phyloP scores from a whole-genome alignment of 2,797 vertebrate genomes.

The Neosilurus mollespiculum region DNA sequence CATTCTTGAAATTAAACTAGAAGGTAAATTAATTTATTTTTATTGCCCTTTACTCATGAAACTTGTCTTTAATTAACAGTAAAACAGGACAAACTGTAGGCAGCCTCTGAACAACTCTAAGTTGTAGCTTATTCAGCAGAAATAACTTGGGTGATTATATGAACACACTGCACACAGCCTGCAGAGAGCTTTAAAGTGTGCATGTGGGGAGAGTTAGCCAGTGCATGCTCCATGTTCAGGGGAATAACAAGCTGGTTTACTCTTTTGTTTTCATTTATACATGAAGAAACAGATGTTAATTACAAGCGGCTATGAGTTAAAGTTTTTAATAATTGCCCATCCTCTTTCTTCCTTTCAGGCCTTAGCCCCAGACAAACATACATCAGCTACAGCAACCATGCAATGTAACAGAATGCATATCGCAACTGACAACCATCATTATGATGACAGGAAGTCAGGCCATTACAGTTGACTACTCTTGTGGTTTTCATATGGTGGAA shows the following conservation, averaged over 20 bases:
- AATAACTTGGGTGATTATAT: constrained; percentile 4
- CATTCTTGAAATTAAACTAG: constrained; percentile 35
- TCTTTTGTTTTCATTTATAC: constrained; percentile 11
- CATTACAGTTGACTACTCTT: constrained; percentile 46
- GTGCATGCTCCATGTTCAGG: not conserved
- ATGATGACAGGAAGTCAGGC: constrained; percentile 50
- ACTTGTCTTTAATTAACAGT: constrained; percentile 22
- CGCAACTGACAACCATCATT: constrained; percentile 56
- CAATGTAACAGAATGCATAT: constrained; percentile 79
- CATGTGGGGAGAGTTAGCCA: not conserved
- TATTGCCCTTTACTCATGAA: constrained; percentile 38
- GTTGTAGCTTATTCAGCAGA: constrained; percentile 1
- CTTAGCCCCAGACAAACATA: constrained; percentile 95
- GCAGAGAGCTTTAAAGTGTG: not conserved
- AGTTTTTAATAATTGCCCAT: constrained; percentile 3
- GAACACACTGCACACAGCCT: constrained; percentile 30
- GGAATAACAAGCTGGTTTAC: constrained; percentile 10
- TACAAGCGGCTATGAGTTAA: not conserved
- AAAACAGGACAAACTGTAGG: constrained; percentile 55
- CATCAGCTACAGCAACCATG: constrained; percentile 98
- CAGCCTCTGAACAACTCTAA: constrained; percentile 25
- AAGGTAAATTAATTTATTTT: constrained; percentile 22
- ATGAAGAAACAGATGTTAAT: constrained; percentile 17
- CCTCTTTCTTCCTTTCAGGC: constrained; percentile 72
- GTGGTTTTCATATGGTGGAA: constrained; percentile 28